Base-by-base conservation (phyloP, 2,888 invertebrate species). In the Phaedon cochleariae region DNA sequence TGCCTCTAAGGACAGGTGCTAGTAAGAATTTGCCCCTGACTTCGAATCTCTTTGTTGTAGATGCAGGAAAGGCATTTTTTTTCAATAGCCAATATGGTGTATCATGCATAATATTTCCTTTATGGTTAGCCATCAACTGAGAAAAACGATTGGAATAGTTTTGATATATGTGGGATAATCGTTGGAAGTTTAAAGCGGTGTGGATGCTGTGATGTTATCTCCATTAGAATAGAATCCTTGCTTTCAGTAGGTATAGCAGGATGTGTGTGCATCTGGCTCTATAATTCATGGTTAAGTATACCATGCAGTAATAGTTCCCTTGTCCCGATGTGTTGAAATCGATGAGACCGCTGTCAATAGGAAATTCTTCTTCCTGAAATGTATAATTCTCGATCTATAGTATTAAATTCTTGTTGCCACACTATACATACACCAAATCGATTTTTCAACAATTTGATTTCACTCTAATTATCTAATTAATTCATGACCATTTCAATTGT, bases 121-220 rank as follows among this genome's bases (percentile, higher is more conserved):
- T 18, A 6, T 46, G 46, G 17, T 46, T 15, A 7, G 17, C 46
- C 18, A 18, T 46, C 18, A 17, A 20, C 46, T 46, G 5, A 15
- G 20, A 46, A 18, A 17, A 18, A 20, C 17, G 20, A 20, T 20
- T 46, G 46, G 46, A 18, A 15, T 46, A 15, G 46, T 46, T 46
- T 10, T 46, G 46, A 46, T 46, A 17, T 18, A 46, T 46, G 46
- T 46, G 46, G 46, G 46, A 46, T n/a, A n/a, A 46, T 46, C 46
- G 20, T 46, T 18, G 18, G 17, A 46, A 7, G 17, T n/a, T n/a
- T n/a, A n/a, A n/a, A n/a, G n/a, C n/a, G n/a, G n/a, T 46, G 10
- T 46, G 46, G 6, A 34, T 34, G 31, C 10, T 34, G 1, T 15
- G 46, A 46, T 41, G 15, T 17, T 15, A 46, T 17, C 46, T 3